Evolutionary conservation across 2,113 vertebrate genomes (phyloP).

Genomic region (Periophthalmodon schlosseri): DNA sequence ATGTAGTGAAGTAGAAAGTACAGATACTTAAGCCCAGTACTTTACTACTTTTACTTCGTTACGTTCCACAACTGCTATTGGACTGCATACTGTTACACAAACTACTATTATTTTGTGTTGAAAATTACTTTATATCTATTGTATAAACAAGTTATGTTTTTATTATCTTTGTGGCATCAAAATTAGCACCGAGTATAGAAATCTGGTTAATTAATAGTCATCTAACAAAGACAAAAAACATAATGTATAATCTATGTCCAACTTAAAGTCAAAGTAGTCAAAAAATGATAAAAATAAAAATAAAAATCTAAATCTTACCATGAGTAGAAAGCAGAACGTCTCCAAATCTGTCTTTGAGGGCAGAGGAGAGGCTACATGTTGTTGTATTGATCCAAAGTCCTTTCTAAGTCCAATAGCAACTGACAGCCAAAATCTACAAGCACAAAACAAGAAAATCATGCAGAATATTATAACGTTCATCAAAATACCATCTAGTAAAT

Average conservation of each 20-base stretch:
- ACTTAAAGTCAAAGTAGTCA: background rate
- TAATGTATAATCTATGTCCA: background rate
- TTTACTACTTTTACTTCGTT: no score
- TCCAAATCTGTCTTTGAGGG: slow-evolving; percentile 58
- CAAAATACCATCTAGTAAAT: slow-evolving; percentile 6
- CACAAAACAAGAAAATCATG: slow-evolving; percentile 32
- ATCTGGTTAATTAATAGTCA: no score
- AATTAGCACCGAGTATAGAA: no score
- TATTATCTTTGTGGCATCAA: no score
- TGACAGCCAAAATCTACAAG: slow-evolving; percentile 50
- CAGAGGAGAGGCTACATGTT: slow-evolving; percentile 61
- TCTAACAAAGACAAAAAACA: no score
- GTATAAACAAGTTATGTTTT: no score
- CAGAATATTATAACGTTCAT: background rate
- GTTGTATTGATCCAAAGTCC: slow-evolving; percentile 41
- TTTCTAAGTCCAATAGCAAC: slow-evolving; percentile 43
- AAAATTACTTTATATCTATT: no score
- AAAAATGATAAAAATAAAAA: background rate
- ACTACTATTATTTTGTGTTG: no score
- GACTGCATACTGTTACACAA: no score
- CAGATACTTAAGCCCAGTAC: no score
- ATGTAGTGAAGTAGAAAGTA: no score
- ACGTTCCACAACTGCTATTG: no score
- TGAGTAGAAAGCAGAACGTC: slow-evolving; percentile 54
- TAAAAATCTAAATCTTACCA: slow-evolving; percentile 53